phyloP scores from a whole-genome alignment of 2,888 invertebrate genomes.

The Steinernema hermaphroditum region DNA sequence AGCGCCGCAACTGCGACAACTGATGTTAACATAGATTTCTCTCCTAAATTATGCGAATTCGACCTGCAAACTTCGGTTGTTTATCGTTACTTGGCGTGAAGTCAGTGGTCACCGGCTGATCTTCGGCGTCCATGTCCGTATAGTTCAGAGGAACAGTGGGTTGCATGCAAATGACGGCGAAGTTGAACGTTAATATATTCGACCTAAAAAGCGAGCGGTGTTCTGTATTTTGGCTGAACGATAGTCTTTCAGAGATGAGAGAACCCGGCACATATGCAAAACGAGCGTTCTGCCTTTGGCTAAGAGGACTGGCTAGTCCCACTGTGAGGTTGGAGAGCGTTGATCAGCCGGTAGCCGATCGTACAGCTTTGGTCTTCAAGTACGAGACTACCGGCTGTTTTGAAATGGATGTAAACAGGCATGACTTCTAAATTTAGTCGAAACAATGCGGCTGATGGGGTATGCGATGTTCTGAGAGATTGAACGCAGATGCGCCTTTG shows the following conservation, averaged over 20 bases:
- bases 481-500: no score
- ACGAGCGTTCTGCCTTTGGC: neutral
- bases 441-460: no score
- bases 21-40: conserved; percentile 49
- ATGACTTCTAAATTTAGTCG: no score
- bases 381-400: no score
- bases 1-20: conserved; percentile 54
- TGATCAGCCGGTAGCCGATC: no score
- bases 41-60: conserved; percentile 39
- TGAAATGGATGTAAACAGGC: no score
- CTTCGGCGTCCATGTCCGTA: neutral
- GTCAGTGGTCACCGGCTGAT: conserved; percentile 16
- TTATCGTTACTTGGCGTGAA: conserved; percentile 10
- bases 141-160: conserved; percentile 32
- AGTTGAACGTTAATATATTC: conserved; percentile 56
- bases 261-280: neutral
- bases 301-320: no score
- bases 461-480: no score
- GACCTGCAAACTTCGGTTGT: neutral
- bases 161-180: conserved; percentile 56
- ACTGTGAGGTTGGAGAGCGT: no score
- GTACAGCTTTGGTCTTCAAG: no score
- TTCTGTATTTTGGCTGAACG: neutral
- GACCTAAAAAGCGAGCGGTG: conserved; percentile 44
- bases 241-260: neutral